Evolutionary conservation across 2,113 vertebrate genomes (phyloP).

Genomic region (Crotophaga sulcirostris): DNA sequence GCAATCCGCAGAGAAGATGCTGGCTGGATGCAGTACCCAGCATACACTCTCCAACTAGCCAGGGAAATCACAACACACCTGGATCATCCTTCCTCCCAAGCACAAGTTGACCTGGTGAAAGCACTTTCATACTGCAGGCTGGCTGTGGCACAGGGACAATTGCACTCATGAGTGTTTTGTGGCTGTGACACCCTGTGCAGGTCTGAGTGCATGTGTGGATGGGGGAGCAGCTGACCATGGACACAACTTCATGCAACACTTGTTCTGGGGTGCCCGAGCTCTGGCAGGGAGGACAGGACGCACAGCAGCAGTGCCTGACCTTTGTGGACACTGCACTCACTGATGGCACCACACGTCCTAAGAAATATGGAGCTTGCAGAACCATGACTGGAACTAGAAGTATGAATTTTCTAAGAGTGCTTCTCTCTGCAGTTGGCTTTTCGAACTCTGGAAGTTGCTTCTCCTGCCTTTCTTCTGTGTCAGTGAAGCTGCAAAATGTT

Average conservation of each 20-base stretch:
- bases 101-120: neutral
- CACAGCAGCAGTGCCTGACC: neutral
- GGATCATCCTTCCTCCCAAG: neutral
- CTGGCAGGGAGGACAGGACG: neutral
- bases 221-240: neutral
- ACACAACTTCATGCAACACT: neutral
- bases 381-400: neutral
- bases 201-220: accelerated
- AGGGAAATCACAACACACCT: neutral
- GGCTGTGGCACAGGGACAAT: neutral
- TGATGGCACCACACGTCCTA: neutral
- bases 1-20: neutral
- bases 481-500: neutral
- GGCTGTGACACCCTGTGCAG: neutral
- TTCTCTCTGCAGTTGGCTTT: neutral
- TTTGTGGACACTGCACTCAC: neutral
- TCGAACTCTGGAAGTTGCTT: neutral
- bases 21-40: neutral
- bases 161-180: neutral
- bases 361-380: neutral
- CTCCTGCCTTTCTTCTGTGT: neutral
- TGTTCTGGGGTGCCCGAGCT: neutral
- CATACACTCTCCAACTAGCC: neutral
- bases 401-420: neutral
- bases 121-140: neutral